Conservation (phyloP, 2,888 invertebrate species). For the Pristionchus japonicus region DNA sequence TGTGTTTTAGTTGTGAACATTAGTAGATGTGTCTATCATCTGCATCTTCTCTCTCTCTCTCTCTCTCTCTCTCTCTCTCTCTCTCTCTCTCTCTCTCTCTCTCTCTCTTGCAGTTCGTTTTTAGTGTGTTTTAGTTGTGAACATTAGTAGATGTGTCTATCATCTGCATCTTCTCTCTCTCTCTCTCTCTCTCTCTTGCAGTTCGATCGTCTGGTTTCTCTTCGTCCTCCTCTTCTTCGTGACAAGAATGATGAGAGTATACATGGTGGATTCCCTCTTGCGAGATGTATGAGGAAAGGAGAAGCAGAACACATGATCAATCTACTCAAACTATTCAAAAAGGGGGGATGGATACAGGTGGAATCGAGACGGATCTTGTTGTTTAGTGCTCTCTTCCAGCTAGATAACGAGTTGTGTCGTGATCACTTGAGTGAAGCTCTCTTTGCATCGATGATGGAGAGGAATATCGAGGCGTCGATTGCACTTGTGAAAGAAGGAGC, state of each 20-base stretch:
- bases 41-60: too few relatives aligned
- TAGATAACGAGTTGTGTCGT: not conserved
- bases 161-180: too few relatives aligned
- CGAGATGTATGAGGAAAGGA: not conserved
- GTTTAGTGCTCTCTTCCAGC: too few relatives aligned
- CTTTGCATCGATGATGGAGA: not conserved
- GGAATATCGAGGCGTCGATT: not conserved
- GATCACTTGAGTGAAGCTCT: not conserved
- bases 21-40: too few relatives aligned
- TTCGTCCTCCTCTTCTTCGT: not conserved
- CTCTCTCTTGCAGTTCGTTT: too few relatives aligned
- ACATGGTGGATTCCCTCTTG: not conserved
- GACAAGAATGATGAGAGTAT: not conserved
- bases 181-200: too few relatives aligned
- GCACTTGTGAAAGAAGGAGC: not conserved
- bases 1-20: too few relatives aligned
- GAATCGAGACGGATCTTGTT: not conserved
- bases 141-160: too few relatives aligned
- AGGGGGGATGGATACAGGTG: not conserved
- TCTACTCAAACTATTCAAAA: not conserved
- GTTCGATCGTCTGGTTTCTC: not conserved
- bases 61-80: too few relatives aligned
- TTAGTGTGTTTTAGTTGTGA: too few relatives aligned
- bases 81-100: too few relatives aligned
- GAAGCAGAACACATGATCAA: not conserved